Percentiles rank a stretch among this genome's conserved stretches.
Evolutionary conservation across 2,113 vertebrate species (phyloP).

Genomic region (Podarcis muralis): DNA sequence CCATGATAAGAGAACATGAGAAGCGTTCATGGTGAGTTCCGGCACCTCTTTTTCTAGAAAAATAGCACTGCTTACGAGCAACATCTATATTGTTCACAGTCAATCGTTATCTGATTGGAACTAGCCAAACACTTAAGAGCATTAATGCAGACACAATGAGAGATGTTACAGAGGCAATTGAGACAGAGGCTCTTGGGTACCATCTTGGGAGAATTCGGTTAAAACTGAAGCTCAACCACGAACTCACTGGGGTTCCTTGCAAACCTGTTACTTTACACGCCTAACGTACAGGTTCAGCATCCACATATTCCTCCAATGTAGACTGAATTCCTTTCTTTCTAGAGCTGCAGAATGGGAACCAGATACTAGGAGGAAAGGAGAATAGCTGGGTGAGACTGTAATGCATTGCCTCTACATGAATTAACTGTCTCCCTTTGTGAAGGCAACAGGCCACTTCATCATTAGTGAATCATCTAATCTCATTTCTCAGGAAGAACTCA

Average conservation of each 20-base stretch:
- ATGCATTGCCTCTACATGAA: neutral
- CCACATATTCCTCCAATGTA: neutral
- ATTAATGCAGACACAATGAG: neutral
- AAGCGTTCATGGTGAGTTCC: too few species aligned
- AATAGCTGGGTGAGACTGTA: neutral
- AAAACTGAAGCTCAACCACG: neutral
- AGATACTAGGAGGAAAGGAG: neutral
- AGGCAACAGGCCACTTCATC: neutral
- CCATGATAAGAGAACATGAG: too few species aligned
- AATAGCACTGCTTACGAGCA: neutral
- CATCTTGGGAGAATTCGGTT: neutral
- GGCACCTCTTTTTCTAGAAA: too few species aligned
- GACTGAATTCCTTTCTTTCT: neutral
- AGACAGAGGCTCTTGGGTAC: neutral
- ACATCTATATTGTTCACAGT: neutral
- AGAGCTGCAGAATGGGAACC: neutral
- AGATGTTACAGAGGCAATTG: neutral
- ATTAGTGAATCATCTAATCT: constrained; percentile 1
- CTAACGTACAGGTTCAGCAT: too few species aligned
- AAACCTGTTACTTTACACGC: neutral
- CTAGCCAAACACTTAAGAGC: neutral
- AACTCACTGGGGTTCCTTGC: neutral
- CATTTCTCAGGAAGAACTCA: neutral
- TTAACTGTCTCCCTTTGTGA: neutral
- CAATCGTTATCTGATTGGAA: neutral